Percentiles rank a stretch among this genome's conserved stretches.
Evolutionary conservation across 1,140 invertebrate species (phyloP).

Genomic region (Panonychus citri): DNA sequence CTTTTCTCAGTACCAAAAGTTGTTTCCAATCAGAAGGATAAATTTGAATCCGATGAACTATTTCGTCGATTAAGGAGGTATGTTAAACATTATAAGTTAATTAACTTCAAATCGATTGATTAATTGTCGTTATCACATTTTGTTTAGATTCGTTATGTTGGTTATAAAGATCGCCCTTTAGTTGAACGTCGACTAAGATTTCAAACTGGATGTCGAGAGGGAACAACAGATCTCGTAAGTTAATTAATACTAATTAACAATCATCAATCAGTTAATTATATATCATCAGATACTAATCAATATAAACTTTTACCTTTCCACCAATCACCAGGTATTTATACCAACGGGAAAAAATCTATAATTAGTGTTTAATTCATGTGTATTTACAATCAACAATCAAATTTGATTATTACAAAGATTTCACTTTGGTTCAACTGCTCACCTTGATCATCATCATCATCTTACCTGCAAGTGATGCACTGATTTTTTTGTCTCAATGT

Average conservation of each 20-base stretch:
- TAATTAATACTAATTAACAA: too few relatives aligned
- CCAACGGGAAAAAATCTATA: constrained; percentile 81
- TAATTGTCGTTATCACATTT: too few relatives aligned
- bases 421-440: too few relatives aligned
- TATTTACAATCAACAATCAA: constrained; percentile 39
- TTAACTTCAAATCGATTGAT: too few relatives aligned
- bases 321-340: constrained; percentile 58
- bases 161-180: constrained; percentile 64
- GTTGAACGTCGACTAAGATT: constrained; percentile 80
- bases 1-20: constrained; percentile 88
- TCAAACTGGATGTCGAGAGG: constrained; percentile 73
- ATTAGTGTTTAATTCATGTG: constrained; percentile 54
- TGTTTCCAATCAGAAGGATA: constrained; percentile 78
- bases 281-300: too few relatives aligned
- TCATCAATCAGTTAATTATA: too few relatives aligned
- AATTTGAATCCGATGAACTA: constrained; percentile 85
- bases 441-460: too few relatives aligned
- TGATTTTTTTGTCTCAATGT: too few relatives aligned
- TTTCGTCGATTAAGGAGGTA: constrained; percentile 80
- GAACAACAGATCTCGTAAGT: constrained; percentile 68
- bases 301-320: constrained; percentile 11
- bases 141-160: constrained; percentile 86
- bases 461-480: too few relatives aligned
- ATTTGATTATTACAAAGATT: too few relatives aligned
- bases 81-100: too few relatives aligned